These are phyloP conservation scores for Ceryle rudis DNA, from an alignment of 2,797 vertebrate species.

Conservation along the genomic window DNA sequence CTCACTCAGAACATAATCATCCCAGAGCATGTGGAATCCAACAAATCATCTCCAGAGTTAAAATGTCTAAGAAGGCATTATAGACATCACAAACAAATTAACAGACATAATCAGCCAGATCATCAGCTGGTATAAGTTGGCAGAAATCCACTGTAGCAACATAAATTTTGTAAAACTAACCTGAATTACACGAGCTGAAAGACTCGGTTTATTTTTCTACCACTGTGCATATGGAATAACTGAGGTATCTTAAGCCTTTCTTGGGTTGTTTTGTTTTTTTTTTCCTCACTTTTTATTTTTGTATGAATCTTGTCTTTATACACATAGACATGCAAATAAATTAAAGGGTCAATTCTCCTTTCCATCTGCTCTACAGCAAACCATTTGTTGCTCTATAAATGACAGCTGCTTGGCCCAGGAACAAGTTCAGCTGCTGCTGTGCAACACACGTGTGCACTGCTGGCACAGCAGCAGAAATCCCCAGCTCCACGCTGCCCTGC, in stretches of 20 bases:
- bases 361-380: conserved; percentile 52
- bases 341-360: conserved; percentile 24
- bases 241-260: neutral
- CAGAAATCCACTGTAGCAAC: conserved; percentile 31
- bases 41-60: conserved; percentile 52
- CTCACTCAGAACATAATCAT: neutral
- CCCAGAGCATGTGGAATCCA: neutral
- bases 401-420: conserved; percentile 68
- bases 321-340: conserved; percentile 1
- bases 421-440: conserved; percentile 13
- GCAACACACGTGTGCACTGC: neutral
- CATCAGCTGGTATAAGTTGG: conserved; percentile 63
- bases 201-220: neutral
- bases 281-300: neutral
- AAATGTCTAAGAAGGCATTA: conserved; percentile 42
- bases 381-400: conserved; percentile 58
- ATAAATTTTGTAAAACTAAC: conserved; percentile 30
- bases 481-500: fast-evolving
- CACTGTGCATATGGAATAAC: neutral
- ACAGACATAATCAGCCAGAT: conserved; percentile 58
- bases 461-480: neutral
- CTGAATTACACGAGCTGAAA: conserved; percentile 1
- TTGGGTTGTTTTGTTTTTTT: neutral
- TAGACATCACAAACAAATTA: conserved; percentile 37
- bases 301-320: neutral